A percentile compares a stretch with the other conserved stretches of the same genome.
Conservation (phyloP, 2,888 invertebrate species). For the Luperina nickerlii region DNA sequence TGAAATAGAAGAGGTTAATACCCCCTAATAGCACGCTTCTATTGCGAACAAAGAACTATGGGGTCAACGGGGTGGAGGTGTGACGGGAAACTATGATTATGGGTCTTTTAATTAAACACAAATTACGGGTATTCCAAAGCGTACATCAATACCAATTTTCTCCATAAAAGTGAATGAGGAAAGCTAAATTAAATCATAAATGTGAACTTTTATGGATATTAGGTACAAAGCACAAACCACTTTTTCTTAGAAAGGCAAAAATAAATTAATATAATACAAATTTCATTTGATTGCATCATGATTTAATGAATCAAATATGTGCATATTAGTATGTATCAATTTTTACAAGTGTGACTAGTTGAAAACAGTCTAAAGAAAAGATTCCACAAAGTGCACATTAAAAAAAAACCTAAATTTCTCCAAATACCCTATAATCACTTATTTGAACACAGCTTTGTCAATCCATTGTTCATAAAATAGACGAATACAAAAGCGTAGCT, state of each 20-base stretch:
- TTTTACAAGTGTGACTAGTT: too few relatives aligned
- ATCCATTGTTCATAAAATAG: constrained; percentile 57
- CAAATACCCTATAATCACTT: constrained; percentile 7
- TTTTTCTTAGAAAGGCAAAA: constrained; percentile 5
- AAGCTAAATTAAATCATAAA: neutral
- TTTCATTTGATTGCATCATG: constrained; percentile 37
- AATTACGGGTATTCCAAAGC: neutral
- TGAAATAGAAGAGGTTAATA: constrained; percentile 87
- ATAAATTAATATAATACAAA: neutral
- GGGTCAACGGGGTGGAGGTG: constrained; percentile 56
- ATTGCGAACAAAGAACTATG: constrained; percentile 72
- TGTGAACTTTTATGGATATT: neutral
- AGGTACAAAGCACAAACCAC: neutral
- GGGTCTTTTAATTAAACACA: constrained; percentile 1
- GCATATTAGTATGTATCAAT: neutral
- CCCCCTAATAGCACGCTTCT: constrained; percentile 67
- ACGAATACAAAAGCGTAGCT: constrained; percentile 61
- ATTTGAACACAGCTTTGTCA: constrained; percentile 13
- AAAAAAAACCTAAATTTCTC: neutral
- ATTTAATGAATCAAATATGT: constrained; percentile 39
- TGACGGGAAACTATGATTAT: constrained; percentile 31
- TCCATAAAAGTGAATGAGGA: neutral
- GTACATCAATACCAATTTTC: neutral
- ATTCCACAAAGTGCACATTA: neutral
- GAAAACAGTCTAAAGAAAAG: neutral